A percentile compares a stretch with the other conserved stretches of the same genome.
Conservation (phyloP, 2,113 vertebrate genomes). For the Neogale vison region DNA sequence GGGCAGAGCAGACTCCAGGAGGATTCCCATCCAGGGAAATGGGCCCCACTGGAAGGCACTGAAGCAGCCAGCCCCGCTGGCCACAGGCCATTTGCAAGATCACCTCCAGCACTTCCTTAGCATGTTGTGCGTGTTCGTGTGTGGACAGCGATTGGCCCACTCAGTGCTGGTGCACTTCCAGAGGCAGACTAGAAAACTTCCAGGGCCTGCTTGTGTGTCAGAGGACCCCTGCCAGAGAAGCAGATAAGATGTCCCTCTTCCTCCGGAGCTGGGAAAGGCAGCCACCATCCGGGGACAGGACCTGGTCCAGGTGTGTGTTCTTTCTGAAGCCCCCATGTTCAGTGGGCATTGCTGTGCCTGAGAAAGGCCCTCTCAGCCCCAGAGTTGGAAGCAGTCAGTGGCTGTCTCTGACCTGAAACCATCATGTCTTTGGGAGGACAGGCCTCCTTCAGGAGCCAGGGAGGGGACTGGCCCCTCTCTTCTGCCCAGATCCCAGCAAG, state of each 20-base stretch:
- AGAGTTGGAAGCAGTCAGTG: no score
- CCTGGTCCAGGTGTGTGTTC: no score
- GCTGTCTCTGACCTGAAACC: no score
- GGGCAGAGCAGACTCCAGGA: not conserved
- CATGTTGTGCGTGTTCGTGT: accelerated
- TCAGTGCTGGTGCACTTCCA: not conserved
- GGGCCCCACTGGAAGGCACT: not conserved
- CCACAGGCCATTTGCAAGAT: not conserved
- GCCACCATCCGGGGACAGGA: not conserved
- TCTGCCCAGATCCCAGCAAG: no score
- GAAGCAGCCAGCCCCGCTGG: not conserved
- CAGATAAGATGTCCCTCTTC: not conserved
- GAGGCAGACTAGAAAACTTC: not conserved
- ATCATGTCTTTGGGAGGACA: no score
- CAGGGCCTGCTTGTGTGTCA: not conserved
- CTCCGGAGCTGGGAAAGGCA: not conserved
- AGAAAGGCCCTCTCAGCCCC: no score
- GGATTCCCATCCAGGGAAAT: not conserved
- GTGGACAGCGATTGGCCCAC: not conserved
- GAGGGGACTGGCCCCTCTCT: no score
- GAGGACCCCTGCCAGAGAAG: not conserved
- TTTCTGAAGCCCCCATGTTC: no score
- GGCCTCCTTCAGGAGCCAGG: no score
- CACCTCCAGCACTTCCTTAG: not conserved
- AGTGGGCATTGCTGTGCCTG: no score